Conservation (phyloP, 2,797 vertebrate species). For the Erpetoichthys calabaricus region DNA sequence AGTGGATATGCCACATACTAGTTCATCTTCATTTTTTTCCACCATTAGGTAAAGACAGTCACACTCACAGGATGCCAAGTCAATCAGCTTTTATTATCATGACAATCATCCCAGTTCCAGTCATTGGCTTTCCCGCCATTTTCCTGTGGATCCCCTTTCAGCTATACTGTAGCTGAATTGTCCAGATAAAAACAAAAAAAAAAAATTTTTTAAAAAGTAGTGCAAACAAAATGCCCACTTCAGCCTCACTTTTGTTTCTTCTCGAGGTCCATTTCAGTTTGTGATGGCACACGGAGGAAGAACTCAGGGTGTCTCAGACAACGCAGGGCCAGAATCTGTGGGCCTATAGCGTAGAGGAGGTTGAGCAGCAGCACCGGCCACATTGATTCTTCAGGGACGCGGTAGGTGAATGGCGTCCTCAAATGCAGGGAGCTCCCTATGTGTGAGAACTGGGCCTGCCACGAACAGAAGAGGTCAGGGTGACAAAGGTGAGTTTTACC, state of each 20-base stretch:
- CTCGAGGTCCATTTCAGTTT: slow-evolving; percentile 24
- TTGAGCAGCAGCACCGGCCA: slow-evolving; percentile 53
- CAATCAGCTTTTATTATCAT: too few species aligned
- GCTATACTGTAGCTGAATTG: too few species aligned
- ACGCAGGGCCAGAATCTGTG: slow-evolving; percentile 56
- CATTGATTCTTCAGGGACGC: slow-evolving; percentile 51
- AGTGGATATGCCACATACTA: too few species aligned
- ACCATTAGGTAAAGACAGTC: too few species aligned
- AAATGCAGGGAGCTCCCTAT: slow-evolving; percentile 64
- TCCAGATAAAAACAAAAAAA: too few species aligned
- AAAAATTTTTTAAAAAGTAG: too few species aligned
- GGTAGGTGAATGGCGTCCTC: slow-evolving; percentile 64
- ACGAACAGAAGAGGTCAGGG: background rate
- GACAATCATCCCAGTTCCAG: too few species aligned
- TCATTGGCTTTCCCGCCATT: too few species aligned
- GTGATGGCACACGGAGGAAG: slow-evolving; percentile 39
- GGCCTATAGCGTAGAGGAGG: slow-evolving; percentile 46
- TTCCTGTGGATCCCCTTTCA: too few species aligned
- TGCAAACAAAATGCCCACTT: too few species aligned
- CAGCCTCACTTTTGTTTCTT: slow-evolving; percentile 49
- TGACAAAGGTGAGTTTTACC: background rate
- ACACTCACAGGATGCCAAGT: too few species aligned
- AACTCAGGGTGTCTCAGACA: slow-evolving; percentile 55
- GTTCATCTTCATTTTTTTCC: too few species aligned
- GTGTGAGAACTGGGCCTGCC: slow-evolving; percentile 75